phyloP scores from a whole-genome alignment of 64 coral and sea anemone species.

The Pocillopora damicornis region DNA sequence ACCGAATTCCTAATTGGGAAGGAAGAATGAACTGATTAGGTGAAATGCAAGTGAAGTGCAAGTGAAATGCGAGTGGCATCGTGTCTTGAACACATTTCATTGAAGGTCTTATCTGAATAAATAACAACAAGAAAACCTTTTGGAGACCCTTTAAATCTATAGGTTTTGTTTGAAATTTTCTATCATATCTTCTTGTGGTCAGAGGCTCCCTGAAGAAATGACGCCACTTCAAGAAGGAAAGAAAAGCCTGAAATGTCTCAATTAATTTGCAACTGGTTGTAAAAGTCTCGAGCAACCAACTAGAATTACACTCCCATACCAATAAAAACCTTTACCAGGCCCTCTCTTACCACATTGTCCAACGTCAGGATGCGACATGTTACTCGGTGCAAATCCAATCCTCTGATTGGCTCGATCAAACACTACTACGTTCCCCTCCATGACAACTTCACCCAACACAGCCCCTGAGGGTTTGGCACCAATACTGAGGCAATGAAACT shows the following conservation, averaged over 20 bases:
- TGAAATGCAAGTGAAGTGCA: neutral
- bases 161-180: too few relatives aligned
- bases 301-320: neutral
- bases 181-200: too few relatives aligned
- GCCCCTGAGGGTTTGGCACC: slow-evolving; percentile 69
- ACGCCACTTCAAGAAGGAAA: too few relatives aligned
- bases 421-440: slow-evolving; percentile 91
- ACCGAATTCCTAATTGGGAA: too few relatives aligned
- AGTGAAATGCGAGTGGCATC: neutral
- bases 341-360: slow-evolving; percentile 73
- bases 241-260: too few relatives aligned
- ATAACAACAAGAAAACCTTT: too few relatives aligned
- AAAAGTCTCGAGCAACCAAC: neutral
- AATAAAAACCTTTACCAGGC: neutral
- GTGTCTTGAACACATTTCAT: neutral
- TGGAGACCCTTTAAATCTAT: too few relatives aligned
- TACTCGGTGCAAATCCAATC: slow-evolving; percentile 93
- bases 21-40: too few relatives aligned
- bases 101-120: too few relatives aligned
- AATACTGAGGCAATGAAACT: slow-evolving; percentile 87
- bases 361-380: slow-evolving; percentile 72
- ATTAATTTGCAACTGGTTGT: too few relatives aligned
- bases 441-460: slow-evolving; percentile 79
- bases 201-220: too few relatives aligned
- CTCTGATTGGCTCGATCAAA: slow-evolving; percentile 94